phyloP scores from a whole-genome alignment of 2,888 invertebrate species.

The Orthonevra nobilis region DNA sequence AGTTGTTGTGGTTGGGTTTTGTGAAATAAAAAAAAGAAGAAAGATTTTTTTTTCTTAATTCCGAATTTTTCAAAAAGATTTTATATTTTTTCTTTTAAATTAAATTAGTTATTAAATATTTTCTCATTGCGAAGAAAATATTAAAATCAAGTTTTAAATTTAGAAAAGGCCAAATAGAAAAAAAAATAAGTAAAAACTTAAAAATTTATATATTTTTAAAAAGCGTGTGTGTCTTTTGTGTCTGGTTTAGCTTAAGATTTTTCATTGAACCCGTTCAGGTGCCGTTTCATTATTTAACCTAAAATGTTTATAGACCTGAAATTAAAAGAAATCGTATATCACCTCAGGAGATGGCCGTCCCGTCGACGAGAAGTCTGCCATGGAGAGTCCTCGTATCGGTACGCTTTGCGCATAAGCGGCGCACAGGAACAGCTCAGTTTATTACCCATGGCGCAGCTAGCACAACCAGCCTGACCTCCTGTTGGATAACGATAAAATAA shows the following conservation, averaged over 20 bases:
- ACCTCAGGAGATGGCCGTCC: constrained; percentile 94
- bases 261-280: too few relatives aligned
- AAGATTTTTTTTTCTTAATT: constrained; percentile 32
- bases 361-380: constrained; percentile 93
- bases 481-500: constrained; percentile 16
- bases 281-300: too few relatives aligned
- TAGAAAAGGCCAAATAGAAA: constrained; percentile 17
- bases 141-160: constrained; percentile 34
- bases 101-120: too few relatives aligned
- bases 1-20: constrained; percentile 45
- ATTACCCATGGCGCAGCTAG: constrained; percentile 93
- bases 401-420: constrained; percentile 96
- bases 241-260: too few relatives aligned
- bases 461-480: constrained; percentile 80
- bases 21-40: constrained; percentile 55
- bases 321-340: constrained; percentile 43
- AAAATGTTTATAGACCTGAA: too few relatives aligned
- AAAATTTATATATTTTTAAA: background rate
- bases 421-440: constrained; percentile 98
- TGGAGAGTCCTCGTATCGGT: constrained; percentile 97
- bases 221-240: constrained; percentile 13
- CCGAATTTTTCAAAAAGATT: constrained; percentile 27
- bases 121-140: constrained; percentile 29
- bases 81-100: constrained; percentile 1
- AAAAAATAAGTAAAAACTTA: background rate